A percentile compares a stretch with the other conserved stretches of the same genome.
These are phyloP conservation scores for Argyresthia goedartella DNA, from an alignment of 2,888 invertebrate species.

Conservation along the genomic window DNA sequence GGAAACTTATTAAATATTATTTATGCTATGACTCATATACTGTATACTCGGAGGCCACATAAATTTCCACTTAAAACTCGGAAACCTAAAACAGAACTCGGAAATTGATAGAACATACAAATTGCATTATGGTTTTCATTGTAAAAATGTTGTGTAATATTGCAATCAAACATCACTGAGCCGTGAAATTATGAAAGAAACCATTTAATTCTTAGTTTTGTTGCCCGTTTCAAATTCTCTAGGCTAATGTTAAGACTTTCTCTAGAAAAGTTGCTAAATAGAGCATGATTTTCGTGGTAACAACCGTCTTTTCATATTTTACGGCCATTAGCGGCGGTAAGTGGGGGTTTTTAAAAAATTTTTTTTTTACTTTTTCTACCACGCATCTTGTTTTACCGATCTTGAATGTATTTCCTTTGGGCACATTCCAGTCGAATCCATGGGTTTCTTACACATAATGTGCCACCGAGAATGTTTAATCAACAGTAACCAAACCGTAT, in stretches of 20 bases:
- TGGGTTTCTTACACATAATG: no score
- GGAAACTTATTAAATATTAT: no score
- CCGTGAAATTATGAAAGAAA: conserved; percentile 11
- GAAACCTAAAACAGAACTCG: conserved; percentile 9
- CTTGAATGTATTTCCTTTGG: no score
- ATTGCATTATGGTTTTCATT: neutral
- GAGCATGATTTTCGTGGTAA: neutral
- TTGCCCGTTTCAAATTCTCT: conserved; percentile 1
- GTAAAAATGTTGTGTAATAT: conserved; percentile 5
- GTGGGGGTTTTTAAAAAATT: neutral
- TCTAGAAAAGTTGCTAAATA: neutral
- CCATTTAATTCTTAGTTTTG: neutral
- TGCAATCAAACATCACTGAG: conserved; percentile 6
- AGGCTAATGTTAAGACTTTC: neutral
- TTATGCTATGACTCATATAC: no score
- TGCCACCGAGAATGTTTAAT: no score
- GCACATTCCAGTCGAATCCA: no score
- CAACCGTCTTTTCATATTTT: neutral
- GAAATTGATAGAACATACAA: neutral
- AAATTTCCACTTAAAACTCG: neutral
- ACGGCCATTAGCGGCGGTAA: conserved; percentile 3
- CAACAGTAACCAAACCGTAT: no score
- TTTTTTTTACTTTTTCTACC: no score
- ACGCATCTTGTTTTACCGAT: no score
- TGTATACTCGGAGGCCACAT: neutral